Base-by-base conservation (phyloP, 2,797 vertebrate genomes). In the Triplophysa yarkandensis region DNA sequence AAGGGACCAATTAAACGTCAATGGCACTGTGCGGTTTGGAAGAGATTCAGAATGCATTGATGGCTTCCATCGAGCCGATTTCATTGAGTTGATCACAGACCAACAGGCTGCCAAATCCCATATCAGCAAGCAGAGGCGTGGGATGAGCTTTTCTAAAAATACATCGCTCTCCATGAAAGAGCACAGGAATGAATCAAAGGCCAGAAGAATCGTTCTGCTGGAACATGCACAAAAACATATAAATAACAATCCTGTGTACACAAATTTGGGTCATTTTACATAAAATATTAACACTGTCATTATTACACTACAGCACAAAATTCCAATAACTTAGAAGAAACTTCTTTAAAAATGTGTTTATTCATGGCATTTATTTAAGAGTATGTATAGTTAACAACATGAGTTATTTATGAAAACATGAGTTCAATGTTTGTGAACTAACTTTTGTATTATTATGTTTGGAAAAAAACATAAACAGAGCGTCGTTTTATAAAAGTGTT, bases 51-150 rank as follows among this genome's bases (percentile, higher is more conserved):
- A 27, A 66, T 28, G 25, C 44, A 21, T 60, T 23, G 27, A 52
- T 13, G 30, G 36, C 41, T 55, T 63, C 36, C 27, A 64, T 9
- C 21, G 52, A 66, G 27, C 28, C 3, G 3, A 19, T 65, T 43
- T 54, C 52, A 41, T 43, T 52, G 32, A 55, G 66, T 19, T 25
- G 66, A 64, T 71, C 13, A 65, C 39, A 70, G 21, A 64, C 13
- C 52, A 67, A 58, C 30, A 52, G 11, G n/a, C 52, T 58, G 43
- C 54, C 69, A 71, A 65, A 71, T 71, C 61, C 50, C 32, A 52
- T 52, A 61, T 61, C 62, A 67, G 62, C 5, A 19, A 28, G 48
- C 30, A 32, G 54, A 77, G 39, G 30, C 1, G 4, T 41, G 34
- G 44, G 27, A 63, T 61, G 23, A 65, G 52, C 3, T 1, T 9